These are phyloP conservation scores for Merluccius polli DNA, from an alignment of 2,797 vertebrate species.

Conservation along the genomic window DNA sequence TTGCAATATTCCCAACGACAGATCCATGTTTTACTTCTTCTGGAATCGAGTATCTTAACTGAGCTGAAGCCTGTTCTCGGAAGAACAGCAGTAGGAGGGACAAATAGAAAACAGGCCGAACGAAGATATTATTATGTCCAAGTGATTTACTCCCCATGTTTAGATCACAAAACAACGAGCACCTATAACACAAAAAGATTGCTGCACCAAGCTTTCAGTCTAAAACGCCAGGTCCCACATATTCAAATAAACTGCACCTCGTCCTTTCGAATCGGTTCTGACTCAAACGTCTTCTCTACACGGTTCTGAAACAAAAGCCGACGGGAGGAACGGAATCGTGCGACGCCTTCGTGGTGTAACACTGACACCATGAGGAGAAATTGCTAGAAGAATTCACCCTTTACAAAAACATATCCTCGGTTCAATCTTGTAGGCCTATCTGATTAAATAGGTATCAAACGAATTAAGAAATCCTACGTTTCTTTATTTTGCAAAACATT, in stretches of 20 bases:
- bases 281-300: not conserved
- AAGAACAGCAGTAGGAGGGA: slow-evolving; percentile 44
- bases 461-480: not conserved
- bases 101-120: slow-evolving; percentile 29
- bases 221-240: not conserved
- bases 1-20: slow-evolving; percentile 74
- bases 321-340: slow-evolving; percentile 6
- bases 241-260: not conserved
- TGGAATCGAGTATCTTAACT: slow-evolving; percentile 70
- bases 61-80: slow-evolving; percentile 34
- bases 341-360: slow-evolving; percentile 20
- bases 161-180: not conserved
- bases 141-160: slow-evolving; percentile 19
- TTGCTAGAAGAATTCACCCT: not conserved
- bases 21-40: slow-evolving; percentile 76
- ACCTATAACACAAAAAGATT: not conserved
- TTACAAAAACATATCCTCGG: not conserved
- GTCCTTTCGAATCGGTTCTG: not conserved
- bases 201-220: not conserved
- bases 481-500: not conserved
- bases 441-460: not conserved
- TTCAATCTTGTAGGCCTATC: not conserved
- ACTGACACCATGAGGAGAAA: slow-evolving; percentile 54
- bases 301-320: slow-evolving; percentile 21
- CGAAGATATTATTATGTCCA: slow-evolving; percentile 2